Base-by-base conservation (phyloP, 2,113 vertebrate genomes). In the Mormyrus lacerda region DNA sequence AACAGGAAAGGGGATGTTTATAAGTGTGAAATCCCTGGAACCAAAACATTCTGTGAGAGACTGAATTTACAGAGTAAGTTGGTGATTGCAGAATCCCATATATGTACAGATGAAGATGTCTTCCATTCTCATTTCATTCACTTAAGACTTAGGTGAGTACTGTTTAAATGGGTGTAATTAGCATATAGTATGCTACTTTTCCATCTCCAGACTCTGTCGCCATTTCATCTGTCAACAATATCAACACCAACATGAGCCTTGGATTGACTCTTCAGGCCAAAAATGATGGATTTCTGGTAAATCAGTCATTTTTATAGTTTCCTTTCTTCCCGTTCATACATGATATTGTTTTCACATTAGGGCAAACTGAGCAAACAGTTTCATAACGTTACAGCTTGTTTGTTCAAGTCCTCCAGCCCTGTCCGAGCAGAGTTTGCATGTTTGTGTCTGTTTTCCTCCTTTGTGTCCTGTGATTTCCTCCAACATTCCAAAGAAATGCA, bases 1-100 rank as follows among this genome's bases (percentile, higher is more conserved):
- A 97, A 98, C 92, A 96, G 95, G 92, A 97, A 95, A 92, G 98
- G 98, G 76, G 97, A 98, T 91, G 93, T 99, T 88, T 98, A 98
- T 90, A 97, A 95, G 24, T 99, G 98, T 94, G 95, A 94, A 24
- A 90, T 98, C 55, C 91, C 89, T 44, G 92, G 88, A 0, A 89
- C 95, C 85, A 92, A 85, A 89, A 93, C 90, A 53, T 94, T 83
- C 3, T 99, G 98, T 88, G 93, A 96, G 89, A 97, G 96, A 89
- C 92, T 99, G 90, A 95, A 97, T 88, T 92, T 99, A 31, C 95
- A 97, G 95, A 94, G 97, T 98, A 95, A 90, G 93, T 90, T 65
- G 31, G 69, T 17, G 17, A 88, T 88, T 31, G 91, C 50, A 90
- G 61, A 83, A 48, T 45, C 31, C 51, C 73, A 17, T 42, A 84